Evolutionary conservation across 2,113 vertebrate genomes (phyloP), one percentile per base, ranked within the genome.

Genomic region (Platysternon megacephalum): DNA sequence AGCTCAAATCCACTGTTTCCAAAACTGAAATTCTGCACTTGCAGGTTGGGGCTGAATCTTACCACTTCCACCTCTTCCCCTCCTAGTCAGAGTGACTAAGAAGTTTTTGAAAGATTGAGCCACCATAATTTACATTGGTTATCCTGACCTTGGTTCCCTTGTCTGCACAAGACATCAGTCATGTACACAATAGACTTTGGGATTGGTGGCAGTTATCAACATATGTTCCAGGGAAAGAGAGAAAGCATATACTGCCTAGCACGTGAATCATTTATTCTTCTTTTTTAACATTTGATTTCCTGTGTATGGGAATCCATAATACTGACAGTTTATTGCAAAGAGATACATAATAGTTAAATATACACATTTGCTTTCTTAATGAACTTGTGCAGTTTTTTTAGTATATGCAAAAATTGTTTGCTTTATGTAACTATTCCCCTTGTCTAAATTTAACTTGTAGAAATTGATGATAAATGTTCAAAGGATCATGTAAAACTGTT

Each of bases 401-500:
- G 19, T 80, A 22, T 48, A 13, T 84, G 44, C 52, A 91, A 86
- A 44, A 91, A 58, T 83, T 85, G 44, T 96, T 96, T 94, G 65
- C 85, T 97, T 96, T 94, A 28, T 93, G 61, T 91, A 87, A 84
- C 84, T 87, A 4, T 96, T 97, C 84, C 91, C 51, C 53, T 96
- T 92, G 80, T 93, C 96, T 96, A 84, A 94, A 95, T 97, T 55
- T 97, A 90, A 94, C 87, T 97, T 95, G 91, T 89, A 87, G 84
- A 97, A 97, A 97, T 93, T 84, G 82, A 94, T 97, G 97, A 97
- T 98, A 97, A 98, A 98, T 26, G 21, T 97, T 97, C 96, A 97
- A 97, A 97, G 92, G 61, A 83, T 98, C 97, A 96, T 97, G 93
- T 97, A 97, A 98, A 98, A 98, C 95, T 96, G 95, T 97, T 94